Evolutionary conservation across 2,888 invertebrate genomes (phyloP), one percentile per base, ranked within the genome.

Genomic region (Bellardia pandia): DNA sequence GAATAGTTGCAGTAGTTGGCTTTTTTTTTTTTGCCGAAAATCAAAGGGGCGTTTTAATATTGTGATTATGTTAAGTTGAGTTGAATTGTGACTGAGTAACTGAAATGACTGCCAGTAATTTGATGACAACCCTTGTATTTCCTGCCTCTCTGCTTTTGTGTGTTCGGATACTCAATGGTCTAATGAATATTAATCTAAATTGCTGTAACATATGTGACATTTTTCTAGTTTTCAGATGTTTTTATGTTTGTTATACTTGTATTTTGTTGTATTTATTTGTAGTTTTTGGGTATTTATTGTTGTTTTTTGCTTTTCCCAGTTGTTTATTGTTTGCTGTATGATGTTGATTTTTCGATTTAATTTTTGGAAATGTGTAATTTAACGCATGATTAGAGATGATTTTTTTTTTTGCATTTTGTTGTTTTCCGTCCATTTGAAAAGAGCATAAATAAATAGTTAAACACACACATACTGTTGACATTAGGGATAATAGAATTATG

Each of bases 141-240:
- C 8, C 72, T 23, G 48, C 5, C 2, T 48, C 45, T 3, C 33
- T 14, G 58, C 2, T 3, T 62, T 62, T 81, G 51, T 56, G 58
- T 68, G 69, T 86, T 53, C 48, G 23, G 58, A 71, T 66, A 56
- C 74, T 83, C 53, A 75, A 64, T 37, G 60, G 76, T 77, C 86
- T 88, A 89, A 88, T 88, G 88, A 85, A 89, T 89, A 89, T 89
- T 89, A 89, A 89, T 89, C 89, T 86, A 89, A 90, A 91, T 90
- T 90, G 89, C 88, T 88, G 78, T 69, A 88, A 90, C 90, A 91
- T 91, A 91, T 91, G 90, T 80, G 90, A 90, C 87, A 89, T 88
- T 90, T 90, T 90, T 81, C 53, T 80, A 6, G 23, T 71, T 81
- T 23, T 23, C 1, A 23, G 1, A 23, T 23, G 45, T 56, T 53